Percentiles rank a stretch among this genome's conserved stretches.
These are phyloP conservation scores for Drosophila sturtevanti DNA, from an alignment of 1,140 invertebrate species.

Conservation along the genomic window DNA sequence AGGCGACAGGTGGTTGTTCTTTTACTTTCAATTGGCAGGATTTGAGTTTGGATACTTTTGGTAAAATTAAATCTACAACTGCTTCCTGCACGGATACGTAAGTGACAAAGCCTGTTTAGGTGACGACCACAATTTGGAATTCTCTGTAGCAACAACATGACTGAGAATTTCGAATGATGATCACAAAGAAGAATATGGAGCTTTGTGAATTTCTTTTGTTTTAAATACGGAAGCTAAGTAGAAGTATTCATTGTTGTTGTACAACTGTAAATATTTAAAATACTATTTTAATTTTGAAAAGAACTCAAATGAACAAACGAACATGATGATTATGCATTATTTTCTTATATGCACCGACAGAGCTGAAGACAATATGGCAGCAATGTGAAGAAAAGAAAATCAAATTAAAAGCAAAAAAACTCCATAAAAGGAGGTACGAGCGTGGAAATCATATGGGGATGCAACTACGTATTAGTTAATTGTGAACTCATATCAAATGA, in stretches of 20 bases:
- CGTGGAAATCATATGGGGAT: not conserved
- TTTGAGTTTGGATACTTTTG: constrained; percentile 17
- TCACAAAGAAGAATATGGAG: constrained; percentile 12
- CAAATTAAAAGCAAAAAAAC: too few species aligned
- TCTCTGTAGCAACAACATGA: constrained; percentile 60
- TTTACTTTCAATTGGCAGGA: not conserved
- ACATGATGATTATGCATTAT: constrained; percentile 44
- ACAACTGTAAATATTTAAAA: constrained; percentile 45
- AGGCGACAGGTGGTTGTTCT: constrained; percentile 7
- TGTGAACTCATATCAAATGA: not conserved
- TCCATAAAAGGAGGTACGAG: not conserved
- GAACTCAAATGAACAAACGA: constrained; percentile 5
- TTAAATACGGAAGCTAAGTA: not conserved
- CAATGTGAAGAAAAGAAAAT: constrained; percentile 9
- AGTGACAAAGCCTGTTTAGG: constrained; percentile 42
- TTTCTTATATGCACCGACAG: constrained; percentile 3
- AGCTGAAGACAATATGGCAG: constrained; percentile 36
- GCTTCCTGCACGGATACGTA: constrained; percentile 38
- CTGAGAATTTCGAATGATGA: constrained; percentile 45
- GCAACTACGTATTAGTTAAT: constrained; percentile 2
- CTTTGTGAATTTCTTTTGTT: not conserved
- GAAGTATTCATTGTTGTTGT: constrained; percentile 8
- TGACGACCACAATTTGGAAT: constrained; percentile 40
- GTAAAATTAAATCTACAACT: constrained; percentile 15
- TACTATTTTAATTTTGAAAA: constrained; percentile 40